Conservation (phyloP, 2,797 vertebrate species). For the Macropodus opercularis region DNA sequence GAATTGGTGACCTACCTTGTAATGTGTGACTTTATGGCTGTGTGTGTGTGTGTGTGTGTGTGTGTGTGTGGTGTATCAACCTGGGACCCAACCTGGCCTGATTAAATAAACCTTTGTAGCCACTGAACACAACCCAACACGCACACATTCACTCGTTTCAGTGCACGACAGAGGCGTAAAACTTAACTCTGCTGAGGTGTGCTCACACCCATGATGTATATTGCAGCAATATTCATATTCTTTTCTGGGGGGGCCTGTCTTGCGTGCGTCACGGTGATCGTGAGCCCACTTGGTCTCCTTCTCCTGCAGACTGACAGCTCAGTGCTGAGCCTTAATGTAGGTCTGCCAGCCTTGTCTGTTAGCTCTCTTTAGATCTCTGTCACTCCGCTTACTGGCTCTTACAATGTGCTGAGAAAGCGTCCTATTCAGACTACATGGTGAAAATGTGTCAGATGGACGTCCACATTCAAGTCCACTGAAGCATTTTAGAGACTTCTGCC, state of each 20-base stretch:
- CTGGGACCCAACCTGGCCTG: slow-evolving; percentile 42
- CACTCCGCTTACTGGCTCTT: slow-evolving; percentile 38
- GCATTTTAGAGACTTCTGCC: slow-evolving; percentile 76
- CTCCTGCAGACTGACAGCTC: slow-evolving; percentile 61
- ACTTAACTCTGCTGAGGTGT: no score
- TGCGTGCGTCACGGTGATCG: slow-evolving; percentile 34
- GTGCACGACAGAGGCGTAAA: slow-evolving; percentile 7
- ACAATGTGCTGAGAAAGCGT: slow-evolving; percentile 60
- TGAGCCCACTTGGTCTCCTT: slow-evolving; percentile 41
- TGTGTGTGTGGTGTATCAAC: slow-evolving; percentile 30
- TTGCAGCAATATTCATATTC: slow-evolving; percentile 11
- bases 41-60: slow-evolving; percentile 11
- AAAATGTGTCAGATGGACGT: slow-evolving; percentile 71
- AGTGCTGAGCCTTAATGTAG: slow-evolving; percentile 48
- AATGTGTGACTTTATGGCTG: slow-evolving; percentile 10
- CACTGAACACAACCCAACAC: slow-evolving; percentile 4
- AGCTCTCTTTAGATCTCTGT: slow-evolving; percentile 63
- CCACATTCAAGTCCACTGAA: slow-evolving; percentile 73
- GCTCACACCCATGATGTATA: no score
- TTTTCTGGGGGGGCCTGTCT: slow-evolving; percentile 34
- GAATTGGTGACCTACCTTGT: slow-evolving; percentile 25
- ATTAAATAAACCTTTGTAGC: slow-evolving; percentile 38
- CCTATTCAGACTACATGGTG: slow-evolving; percentile 62
- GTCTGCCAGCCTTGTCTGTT: slow-evolving; percentile 63
- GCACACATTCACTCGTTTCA: slow-evolving; percentile 2